Percentiles rank a stretch among this genome's conserved stretches.
phyloP scores from a whole-genome alignment of 2,113 vertebrate genomes.

The Vombatus ursinus region DNA sequence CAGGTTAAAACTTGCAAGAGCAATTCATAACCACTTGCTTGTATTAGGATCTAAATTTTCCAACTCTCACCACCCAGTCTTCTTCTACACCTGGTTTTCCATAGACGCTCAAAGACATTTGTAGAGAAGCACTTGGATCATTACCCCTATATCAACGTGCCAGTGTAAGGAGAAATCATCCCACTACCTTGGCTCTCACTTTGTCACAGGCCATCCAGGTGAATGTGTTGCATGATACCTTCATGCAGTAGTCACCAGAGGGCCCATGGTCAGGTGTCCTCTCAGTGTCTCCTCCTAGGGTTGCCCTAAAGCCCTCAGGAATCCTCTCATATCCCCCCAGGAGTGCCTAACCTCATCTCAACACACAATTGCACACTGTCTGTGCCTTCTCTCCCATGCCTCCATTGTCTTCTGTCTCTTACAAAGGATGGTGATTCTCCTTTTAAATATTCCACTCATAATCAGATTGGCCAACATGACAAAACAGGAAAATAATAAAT shows the following conservation, averaged over 20 bases:
- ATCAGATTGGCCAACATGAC: too few relatives aligned
- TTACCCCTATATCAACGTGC: not conserved
- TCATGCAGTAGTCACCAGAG: not conserved
- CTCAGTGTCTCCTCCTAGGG: not conserved
- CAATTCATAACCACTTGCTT: not conserved
- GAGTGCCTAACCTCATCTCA: not conserved
- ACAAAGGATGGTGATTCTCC: not conserved
- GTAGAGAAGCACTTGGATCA: not conserved
- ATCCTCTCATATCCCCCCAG: not conserved
- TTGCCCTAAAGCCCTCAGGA: not conserved
- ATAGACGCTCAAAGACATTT: not conserved
- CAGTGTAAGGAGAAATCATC: not conserved
- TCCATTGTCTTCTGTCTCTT: not conserved
- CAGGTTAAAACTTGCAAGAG: not conserved
- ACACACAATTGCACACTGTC: not conserved
- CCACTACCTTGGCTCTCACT: not conserved
- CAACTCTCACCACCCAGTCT: not conserved
- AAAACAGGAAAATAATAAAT: too few relatives aligned
- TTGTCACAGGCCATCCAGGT: not conserved
- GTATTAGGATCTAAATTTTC: not conserved
- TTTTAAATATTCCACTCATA: not conserved
- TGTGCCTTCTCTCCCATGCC: not conserved
- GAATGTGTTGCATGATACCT: not conserved
- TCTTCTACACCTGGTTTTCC: not conserved
- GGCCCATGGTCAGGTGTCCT: not conserved